Conservation (phyloP, 2,113 vertebrate genomes). For the Pelodiscus sinensis region DNA sequence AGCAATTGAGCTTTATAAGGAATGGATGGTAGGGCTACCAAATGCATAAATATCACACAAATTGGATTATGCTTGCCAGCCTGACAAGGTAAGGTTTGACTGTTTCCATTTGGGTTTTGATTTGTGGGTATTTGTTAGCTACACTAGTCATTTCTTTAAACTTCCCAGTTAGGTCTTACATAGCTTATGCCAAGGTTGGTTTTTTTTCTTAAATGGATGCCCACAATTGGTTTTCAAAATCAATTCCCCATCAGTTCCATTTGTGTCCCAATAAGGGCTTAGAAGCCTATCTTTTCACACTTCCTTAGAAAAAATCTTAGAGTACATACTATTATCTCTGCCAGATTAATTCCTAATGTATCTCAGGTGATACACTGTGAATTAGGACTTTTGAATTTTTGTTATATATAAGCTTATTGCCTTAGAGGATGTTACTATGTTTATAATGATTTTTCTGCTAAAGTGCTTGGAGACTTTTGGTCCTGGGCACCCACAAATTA, state of each 20-base stretch:
- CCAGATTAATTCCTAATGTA: constrained; percentile 49
- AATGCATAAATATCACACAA: background rate
- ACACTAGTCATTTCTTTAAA: background rate
- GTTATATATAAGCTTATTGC: constrained; percentile 15
- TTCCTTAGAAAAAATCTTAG: background rate
- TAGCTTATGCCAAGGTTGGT: background rate
- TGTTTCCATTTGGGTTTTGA: background rate
- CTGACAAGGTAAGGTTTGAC: background rate
- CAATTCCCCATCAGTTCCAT: background rate
- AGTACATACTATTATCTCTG: background rate
- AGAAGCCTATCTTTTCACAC: background rate
- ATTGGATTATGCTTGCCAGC: background rate
- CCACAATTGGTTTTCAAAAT: background rate
- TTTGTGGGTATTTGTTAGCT: background rate
- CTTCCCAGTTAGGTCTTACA: background rate
- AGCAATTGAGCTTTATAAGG: background rate
- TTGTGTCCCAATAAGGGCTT: constrained; percentile 30
- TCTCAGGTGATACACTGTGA: constrained; percentile 32
- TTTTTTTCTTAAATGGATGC: background rate
- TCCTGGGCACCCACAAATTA: constrained; percentile 16
- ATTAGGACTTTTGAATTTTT: constrained; percentile 23
- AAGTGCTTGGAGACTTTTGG: constrained; percentile 12
- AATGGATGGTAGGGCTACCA: background rate
- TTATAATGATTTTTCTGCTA: background rate
- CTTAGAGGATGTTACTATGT: background rate